Evolutionary conservation across 2,113 vertebrate species (phyloP), one percentile per base, ranked within the genome.

Genomic region (Gymnobelideus leadbeateri): DNA sequence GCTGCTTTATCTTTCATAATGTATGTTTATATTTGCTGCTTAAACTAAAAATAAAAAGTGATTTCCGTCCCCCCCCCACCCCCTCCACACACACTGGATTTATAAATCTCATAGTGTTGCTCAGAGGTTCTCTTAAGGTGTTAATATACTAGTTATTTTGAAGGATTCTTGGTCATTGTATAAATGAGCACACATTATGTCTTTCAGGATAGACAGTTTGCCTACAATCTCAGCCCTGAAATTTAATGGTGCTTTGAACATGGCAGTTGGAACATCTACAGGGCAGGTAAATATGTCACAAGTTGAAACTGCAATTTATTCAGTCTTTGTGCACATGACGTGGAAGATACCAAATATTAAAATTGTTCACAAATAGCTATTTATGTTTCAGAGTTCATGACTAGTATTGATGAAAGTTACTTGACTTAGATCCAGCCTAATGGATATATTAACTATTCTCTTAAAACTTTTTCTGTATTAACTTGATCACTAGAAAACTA

Each of bases 181-280:
- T 84, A 92, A 49, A 68, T 14, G 55, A 95, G 5, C 2, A 0
- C 24, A 47, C 46, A 16, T 96, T 97, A 54, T 98, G 89, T 94
- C 93, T 98, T 98, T 50, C 98, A 99, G 99, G 97, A 98, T 99
- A 97, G 98, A 99, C 10, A 98, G 98, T 93, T 98, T 99, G 52
- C 99, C 99, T 0, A 99, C 99, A 0, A 94, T 99, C 97, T 99
- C 99, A 91, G 99, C 99, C 0, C 98, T 99, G 97, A 99, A 99
- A 96, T 99, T 99, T 97, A 99, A 99, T 47, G 98, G 99, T 31
- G 99, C 99, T 92, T 98, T 99, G 97, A 98, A 98, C 92, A 99
- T 99, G 99, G 99, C 99, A 10, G 99, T 99, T 25, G 99, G 99
- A 93, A 99, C 99, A 43, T 99, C 99, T 96, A 99, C 99, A 23